Evolutionary conservation across 2,797 vertebrate species (phyloP).

Genomic region (Dallia pectoralis): DNA sequence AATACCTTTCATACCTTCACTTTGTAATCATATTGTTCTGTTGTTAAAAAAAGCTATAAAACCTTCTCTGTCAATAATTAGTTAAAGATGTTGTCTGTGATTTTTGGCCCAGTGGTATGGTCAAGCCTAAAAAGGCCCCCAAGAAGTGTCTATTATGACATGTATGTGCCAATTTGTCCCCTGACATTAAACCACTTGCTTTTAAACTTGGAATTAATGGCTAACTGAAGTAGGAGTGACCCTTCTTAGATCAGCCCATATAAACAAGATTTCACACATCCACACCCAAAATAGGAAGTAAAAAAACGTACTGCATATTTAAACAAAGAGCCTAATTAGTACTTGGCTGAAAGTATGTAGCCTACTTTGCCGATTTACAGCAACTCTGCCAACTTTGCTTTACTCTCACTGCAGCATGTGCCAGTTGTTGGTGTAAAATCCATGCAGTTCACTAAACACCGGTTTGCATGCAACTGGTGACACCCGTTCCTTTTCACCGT

Average conservation of each 20-base stretch:
- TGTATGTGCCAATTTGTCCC: no score
- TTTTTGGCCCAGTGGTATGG: no score
- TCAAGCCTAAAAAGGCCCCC: no score
- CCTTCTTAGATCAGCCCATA: no score
- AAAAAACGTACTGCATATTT: no score
- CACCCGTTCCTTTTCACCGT: slow-evolving; percentile 13
- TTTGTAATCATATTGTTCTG: background rate
- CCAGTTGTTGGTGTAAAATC: background rate
- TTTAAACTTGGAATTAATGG: no score
- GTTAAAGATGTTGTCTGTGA: background rate
- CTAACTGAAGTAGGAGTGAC: no score
- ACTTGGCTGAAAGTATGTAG: background rate
- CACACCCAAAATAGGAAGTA: no score
- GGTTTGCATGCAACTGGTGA: background rate
- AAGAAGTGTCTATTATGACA: no score
- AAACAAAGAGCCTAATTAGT: background rate
- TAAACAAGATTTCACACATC: no score
- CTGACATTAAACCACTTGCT: no score
- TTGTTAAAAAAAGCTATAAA: background rate
- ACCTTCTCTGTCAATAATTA: background rate
- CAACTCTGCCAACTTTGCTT: background rate
- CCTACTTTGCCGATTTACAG: background rate
- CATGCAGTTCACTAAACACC: slow-evolving; percentile 17
- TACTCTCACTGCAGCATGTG: background rate
- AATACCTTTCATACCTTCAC: background rate